phyloP scores from a whole-genome alignment of 2,888 invertebrate genomes.

The Tipula lateralis region DNA sequence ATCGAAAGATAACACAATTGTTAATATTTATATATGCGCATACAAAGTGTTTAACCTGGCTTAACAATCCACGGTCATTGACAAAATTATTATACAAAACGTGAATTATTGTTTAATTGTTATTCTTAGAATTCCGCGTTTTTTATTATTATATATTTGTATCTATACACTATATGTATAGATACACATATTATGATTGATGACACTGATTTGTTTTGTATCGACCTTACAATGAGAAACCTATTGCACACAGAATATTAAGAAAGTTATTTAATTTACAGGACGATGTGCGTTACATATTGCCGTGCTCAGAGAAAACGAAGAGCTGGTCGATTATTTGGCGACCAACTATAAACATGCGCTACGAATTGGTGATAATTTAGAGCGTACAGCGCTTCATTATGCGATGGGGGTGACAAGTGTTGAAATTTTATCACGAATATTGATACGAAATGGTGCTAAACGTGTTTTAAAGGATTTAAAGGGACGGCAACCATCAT shows the following conservation, averaged over 20 bases:
- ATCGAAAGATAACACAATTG: neutral
- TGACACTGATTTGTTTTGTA: neutral
- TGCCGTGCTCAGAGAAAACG: conserved; percentile 77
- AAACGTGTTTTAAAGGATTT: conserved; percentile 79
- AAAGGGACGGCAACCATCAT: conserved; percentile 82
- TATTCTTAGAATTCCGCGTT: neutral
- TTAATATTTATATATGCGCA: too few species aligned
- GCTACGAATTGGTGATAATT: conserved; percentile 73
- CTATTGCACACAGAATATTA: neutral
- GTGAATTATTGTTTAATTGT: neutral
- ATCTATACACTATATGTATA: neutral
- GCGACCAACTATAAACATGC: conserved; percentile 68
- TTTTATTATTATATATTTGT: neutral
- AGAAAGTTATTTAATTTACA: conserved; percentile 37
- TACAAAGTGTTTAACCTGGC: neutral
- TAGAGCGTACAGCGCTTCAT: conserved; percentile 82
- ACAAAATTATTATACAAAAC: neutral
- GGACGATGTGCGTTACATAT: conserved; percentile 79
- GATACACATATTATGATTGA: neutral
- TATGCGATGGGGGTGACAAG: conserved; percentile 87
- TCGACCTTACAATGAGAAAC: neutral
- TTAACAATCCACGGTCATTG: neutral
- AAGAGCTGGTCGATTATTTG: conserved; percentile 73
- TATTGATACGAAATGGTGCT: conserved; percentile 77
- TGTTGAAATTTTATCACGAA: conserved; percentile 73